A percentile compares a stretch with the other conserved stretches of the same genome.
Evolutionary conservation across 2,797 vertebrate genomes (phyloP).

Genomic region (Gouania willdenowi): DNA sequence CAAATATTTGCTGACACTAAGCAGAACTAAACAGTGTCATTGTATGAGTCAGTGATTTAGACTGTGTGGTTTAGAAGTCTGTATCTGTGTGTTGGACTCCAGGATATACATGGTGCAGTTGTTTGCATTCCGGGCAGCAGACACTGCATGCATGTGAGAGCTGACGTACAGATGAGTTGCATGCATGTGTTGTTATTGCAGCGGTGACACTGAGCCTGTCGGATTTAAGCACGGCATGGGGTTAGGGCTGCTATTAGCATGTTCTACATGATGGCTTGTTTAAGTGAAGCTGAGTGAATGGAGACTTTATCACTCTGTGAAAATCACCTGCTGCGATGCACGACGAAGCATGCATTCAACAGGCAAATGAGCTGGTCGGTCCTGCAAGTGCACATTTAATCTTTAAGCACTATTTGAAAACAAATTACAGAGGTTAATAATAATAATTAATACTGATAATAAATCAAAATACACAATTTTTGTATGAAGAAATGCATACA

Average conservation of each 20-base stretch:
- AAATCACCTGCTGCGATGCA: background rate
- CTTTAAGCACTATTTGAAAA: no score
- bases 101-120: slow-evolving; percentile 66
- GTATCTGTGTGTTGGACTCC: slow-evolving; percentile 54
- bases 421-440: no score
- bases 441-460: no score
- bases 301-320: background rate
- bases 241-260: background rate
- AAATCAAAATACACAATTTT: no score
- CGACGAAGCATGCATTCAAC: no score
- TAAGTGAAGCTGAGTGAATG: background rate
- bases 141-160: slow-evolving; percentile 36
- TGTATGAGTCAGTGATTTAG: slow-evolving; percentile 69
- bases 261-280: background rate
- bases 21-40: slow-evolving; percentile 81
- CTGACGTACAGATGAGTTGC: slow-evolving; percentile 47
- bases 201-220: slow-evolving; percentile 18
- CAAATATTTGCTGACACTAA: slow-evolving; percentile 84
- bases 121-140: slow-evolving; percentile 70
- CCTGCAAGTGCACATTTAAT: no score
- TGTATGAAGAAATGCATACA: no score
- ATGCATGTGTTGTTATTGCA: slow-evolving; percentile 45
- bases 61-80: slow-evolving; percentile 47
- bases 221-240: slow-evolving; percentile 16
- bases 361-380: no score